phyloP scores from a whole-genome alignment of 2,113 vertebrate genomes.

The Eulemur rufifrons region DNA sequence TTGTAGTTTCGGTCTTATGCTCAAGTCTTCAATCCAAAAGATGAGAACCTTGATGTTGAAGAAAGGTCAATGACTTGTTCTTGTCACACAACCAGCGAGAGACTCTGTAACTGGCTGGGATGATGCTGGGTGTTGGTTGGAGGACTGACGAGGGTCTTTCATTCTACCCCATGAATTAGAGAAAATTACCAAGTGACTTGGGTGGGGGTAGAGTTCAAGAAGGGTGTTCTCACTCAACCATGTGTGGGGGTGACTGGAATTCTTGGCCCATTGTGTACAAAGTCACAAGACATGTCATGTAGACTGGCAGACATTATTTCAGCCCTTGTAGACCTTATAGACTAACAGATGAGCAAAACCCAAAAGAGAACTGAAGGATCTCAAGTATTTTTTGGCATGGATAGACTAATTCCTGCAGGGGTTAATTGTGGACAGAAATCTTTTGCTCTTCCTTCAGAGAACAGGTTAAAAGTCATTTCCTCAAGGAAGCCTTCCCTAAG shows the following conservation, averaged over 20 bases:
- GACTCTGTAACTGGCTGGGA: background rate
- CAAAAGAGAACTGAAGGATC: background rate
- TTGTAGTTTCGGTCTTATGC: too few relatives aligned
- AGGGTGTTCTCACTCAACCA: background rate
- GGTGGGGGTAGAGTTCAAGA: background rate
- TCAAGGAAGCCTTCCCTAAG: background rate
- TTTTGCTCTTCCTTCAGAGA: background rate
- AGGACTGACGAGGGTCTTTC: background rate
- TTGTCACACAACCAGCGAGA: background rate
- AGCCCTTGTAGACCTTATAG: background rate
- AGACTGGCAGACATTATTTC: background rate
- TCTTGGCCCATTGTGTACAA: background rate
- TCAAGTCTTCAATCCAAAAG: background rate
- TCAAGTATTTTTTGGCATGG: background rate
- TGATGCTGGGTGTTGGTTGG: background rate
- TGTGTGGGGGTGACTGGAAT: background rate
- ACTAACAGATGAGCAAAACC: background rate
- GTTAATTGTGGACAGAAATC: background rate
- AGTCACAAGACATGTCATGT: background rate
- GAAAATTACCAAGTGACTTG: background rate
- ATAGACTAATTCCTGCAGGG: background rate
- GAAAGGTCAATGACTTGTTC: background rate
- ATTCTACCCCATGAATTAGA: background rate
- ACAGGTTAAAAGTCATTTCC: background rate
- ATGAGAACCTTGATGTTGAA: background rate